Conservation (phyloP, 2,113 vertebrate genomes). For the Struthidea cinerea region DNA sequence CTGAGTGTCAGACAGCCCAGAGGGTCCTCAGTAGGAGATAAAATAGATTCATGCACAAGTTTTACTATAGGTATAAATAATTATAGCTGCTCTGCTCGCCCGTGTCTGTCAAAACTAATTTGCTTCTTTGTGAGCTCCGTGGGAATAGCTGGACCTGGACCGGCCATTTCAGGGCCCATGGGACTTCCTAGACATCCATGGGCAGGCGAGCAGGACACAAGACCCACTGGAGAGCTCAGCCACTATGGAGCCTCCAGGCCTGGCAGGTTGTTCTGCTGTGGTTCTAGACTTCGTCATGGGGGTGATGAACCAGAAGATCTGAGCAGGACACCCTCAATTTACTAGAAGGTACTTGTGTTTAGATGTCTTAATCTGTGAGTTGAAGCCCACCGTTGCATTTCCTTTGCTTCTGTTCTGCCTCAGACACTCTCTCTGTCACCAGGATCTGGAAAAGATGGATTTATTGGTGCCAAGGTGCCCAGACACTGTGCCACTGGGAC, state of each 20-base stretch:
- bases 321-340: not conserved
- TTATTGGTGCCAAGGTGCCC: not conserved
- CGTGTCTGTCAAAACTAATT: not conserved
- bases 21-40: not conserved
- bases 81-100: not conserved
- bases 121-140: not conserved
- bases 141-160: not conserved
- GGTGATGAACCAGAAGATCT: not conserved
- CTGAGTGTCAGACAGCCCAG: not conserved
- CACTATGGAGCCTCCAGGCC: not conserved
- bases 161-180: not conserved
- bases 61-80: conserved; percentile 8
- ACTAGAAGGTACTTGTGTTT: not conserved
- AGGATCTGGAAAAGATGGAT: not conserved
- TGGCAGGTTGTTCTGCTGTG: not conserved
- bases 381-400: accelerated
- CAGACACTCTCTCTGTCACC: not conserved
- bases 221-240: not conserved
- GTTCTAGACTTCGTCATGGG: not conserved
- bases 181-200: not conserved
- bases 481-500: not conserved
- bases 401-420: not conserved
- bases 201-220: not conserved
- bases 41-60: not conserved
- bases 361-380: not conserved